phyloP scores from a whole-genome alignment of 2,113 vertebrate genomes.

The Dipodomys ordii region DNA sequence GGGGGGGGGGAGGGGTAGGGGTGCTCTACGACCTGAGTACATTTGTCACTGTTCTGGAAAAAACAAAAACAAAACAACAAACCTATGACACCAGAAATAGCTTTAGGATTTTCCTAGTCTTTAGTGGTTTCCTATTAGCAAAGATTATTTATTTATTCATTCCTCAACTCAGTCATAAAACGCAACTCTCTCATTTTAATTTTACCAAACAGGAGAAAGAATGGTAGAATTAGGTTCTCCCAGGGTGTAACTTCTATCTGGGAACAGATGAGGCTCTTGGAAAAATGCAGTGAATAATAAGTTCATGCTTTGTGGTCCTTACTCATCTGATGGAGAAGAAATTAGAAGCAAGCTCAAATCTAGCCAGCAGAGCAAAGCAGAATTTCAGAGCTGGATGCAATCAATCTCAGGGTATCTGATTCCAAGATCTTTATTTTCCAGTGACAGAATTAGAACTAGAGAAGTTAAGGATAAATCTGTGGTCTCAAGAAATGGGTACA shows the following conservation, averaged over 20 bases:
- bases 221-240: not conserved
- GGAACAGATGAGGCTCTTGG: not conserved
- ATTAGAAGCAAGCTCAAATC: not conserved
- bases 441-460: not conserved
- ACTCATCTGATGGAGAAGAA: not conserved
- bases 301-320: not conserved
- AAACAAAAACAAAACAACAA: not conserved
- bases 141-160: not conserved
- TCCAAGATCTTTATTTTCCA: slow-evolving; percentile 8
- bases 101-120: not conserved
- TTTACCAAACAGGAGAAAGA: not conserved
- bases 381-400: not conserved
- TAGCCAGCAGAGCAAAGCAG: not conserved
- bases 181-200: slow-evolving; percentile 13
- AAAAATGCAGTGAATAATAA: not conserved
- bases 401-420: not conserved
- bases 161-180: slow-evolving; percentile 10
- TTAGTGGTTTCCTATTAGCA: not conserved
- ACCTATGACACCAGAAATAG: not conserved
- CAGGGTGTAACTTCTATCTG: not conserved
- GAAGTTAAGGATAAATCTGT: not conserved
- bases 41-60: not conserved
- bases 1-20: too few relatives aligned
- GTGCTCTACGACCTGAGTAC: not conserved
- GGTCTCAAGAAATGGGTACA: not conserved